phyloP scores from a whole-genome alignment of 2,113 vertebrate genomes.

The Holacanthus passer region DNA sequence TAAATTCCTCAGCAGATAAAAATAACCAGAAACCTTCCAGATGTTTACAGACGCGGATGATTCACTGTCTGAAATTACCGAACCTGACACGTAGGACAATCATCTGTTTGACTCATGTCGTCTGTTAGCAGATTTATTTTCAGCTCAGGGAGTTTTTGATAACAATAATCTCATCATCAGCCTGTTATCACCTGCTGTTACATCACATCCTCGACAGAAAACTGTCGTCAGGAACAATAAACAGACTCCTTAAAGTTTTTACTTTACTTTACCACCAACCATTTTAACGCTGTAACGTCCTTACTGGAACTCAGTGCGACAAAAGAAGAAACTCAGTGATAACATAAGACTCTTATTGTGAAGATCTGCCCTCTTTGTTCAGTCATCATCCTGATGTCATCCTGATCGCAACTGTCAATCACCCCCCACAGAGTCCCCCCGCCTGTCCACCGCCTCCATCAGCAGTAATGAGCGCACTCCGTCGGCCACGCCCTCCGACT shows the following conservation, averaged over 20 bases:
- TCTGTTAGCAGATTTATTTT: background rate
- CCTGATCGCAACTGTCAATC: background rate
- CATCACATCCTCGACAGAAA: background rate
- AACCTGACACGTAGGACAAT: background rate
- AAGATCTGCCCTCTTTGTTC: background rate
- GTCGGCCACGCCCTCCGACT: conserved; percentile 67
- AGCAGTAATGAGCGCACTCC: conserved; percentile 87
- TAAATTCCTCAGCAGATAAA: background rate
- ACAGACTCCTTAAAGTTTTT: background rate
- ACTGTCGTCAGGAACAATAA: background rate
- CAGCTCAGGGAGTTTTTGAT: background rate
- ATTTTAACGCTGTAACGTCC: no score
- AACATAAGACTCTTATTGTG: background rate
- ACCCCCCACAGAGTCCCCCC: conserved; percentile 74
- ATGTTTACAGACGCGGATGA: background rate
- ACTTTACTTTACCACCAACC: no score
- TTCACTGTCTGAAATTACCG: background rate
- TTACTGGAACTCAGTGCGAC: background rate
- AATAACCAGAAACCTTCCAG: background rate
- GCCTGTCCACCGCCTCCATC: conserved; percentile 77
- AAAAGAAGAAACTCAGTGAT: no score
- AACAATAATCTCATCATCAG: background rate
- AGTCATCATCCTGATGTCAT: background rate
- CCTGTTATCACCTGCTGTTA: background rate
- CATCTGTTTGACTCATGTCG: no score